Percentiles rank a stretch among this genome's conserved stretches.
These are phyloP conservation scores for Acanthiza pusilla DNA, from an alignment of 2,797 vertebrate species.

Conservation along the genomic window DNA sequence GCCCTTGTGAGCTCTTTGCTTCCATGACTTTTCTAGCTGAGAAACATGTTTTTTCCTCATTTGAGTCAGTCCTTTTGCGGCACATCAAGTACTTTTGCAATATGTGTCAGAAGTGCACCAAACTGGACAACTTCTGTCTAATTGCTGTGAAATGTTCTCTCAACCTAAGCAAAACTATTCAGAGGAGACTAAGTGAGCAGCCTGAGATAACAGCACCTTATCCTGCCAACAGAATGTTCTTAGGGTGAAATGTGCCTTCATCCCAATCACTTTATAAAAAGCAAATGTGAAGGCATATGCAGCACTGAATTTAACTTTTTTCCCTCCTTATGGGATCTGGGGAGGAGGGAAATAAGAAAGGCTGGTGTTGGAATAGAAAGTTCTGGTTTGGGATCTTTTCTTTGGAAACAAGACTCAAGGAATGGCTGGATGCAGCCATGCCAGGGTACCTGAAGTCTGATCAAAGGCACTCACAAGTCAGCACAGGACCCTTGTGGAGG, in stretches of 20 bases:
- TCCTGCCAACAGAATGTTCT: background rate
- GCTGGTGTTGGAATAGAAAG: background rate
- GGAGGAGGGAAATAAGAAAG: background rate
- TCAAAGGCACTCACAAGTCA: background rate
- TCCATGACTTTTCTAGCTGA: background rate
- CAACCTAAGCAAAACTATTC: background rate
- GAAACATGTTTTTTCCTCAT: background rate
- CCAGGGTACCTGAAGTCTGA: background rate
- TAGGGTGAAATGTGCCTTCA: background rate
- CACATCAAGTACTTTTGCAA: background rate
- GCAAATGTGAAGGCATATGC: background rate
- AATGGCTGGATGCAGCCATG: background rate
- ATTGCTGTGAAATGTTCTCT: background rate
- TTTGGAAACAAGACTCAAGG: background rate
- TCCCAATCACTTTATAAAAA: background rate
- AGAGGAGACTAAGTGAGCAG: background rate
- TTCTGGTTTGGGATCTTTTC: background rate
- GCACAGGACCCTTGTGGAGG: background rate
- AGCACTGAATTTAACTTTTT: background rate
- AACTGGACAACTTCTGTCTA: background rate
- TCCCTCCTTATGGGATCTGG: accelerated
- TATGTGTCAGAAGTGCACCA: background rate
- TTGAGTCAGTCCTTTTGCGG: background rate
- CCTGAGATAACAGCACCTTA: background rate
- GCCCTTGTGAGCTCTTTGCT: background rate